These are phyloP conservation scores for Chaitophorus viminalis DNA, from an alignment of 2,888 invertebrate genomes.

Conservation along the genomic window DNA sequence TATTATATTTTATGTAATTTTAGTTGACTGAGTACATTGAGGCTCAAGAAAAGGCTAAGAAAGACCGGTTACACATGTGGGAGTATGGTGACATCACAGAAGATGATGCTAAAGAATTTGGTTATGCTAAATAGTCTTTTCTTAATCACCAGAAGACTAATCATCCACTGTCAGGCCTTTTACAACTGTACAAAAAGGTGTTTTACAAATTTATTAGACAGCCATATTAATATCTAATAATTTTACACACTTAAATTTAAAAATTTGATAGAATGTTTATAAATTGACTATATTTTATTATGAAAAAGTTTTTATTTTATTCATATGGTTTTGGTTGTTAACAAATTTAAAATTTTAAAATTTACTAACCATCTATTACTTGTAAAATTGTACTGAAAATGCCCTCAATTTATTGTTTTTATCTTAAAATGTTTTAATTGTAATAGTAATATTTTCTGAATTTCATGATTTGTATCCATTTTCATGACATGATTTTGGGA, in stretches of 20 bases:
- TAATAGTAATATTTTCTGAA: conserved; percentile 50
- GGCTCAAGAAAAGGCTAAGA: conserved; percentile 88
- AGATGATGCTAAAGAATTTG: conserved; percentile 85
- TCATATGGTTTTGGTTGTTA: conserved; percentile 50
- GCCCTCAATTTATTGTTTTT: conserved; percentile 17
- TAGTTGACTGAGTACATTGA: conserved; percentile 81
- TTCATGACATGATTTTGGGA: conserved; percentile 9
- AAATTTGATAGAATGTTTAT: conserved; percentile 24
- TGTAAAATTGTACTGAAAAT: conserved; percentile 42
- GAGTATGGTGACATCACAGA: conserved; percentile 98
- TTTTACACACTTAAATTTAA: conserved; percentile 41
- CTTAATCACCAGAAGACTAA: conserved; percentile 45
- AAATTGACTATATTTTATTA: conserved; percentile 54
- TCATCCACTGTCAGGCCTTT: conserved; percentile 60
- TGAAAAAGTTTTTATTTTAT: conserved; percentile 36
- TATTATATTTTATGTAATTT: conserved; percentile 65
- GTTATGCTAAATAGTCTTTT: conserved; percentile 66
- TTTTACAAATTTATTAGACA: conserved; percentile 59
- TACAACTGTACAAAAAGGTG: conserved; percentile 60
- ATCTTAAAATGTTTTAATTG: conserved; percentile 20
- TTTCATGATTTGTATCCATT: conserved; percentile 34
- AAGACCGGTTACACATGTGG: conserved; percentile 91
- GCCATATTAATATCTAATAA: conserved; percentile 58
- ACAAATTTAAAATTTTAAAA: conserved; percentile 30
- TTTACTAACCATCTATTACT: conserved; percentile 21